These are phyloP conservation scores for Phlogophora meticulosa DNA, from an alignment of 2,888 invertebrate genomes.

Conservation along the genomic window DNA sequence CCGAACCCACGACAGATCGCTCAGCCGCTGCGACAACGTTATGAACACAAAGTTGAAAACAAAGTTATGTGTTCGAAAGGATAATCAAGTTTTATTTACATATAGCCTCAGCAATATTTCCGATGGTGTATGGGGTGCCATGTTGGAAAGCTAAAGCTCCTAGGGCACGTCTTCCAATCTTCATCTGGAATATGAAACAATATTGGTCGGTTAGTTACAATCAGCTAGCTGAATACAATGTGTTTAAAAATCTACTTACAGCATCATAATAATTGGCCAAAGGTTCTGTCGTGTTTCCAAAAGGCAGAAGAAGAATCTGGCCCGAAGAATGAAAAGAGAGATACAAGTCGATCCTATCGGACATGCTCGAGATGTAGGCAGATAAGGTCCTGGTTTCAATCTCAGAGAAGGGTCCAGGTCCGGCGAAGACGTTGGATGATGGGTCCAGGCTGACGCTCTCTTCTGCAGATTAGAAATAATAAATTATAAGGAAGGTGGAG, in stretches of 20 bases:
- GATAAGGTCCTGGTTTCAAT: constrained; percentile 91
- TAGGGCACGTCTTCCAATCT: constrained; percentile 88
- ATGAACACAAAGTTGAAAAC: neutral
- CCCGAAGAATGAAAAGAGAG: constrained; percentile 94
- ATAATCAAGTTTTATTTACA: constrained; percentile 82
- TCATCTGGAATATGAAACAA: constrained; percentile 72
- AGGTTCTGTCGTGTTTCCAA: constrained; percentile 92
- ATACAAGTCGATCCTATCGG: constrained; percentile 91
- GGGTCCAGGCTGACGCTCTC: constrained; percentile 91
- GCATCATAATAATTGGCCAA: constrained; percentile 91
- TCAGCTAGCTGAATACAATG: neutral
- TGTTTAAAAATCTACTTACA: too few relatives aligned
- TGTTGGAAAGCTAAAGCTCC: constrained; percentile 86
- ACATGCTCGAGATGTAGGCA: constrained; percentile 87
- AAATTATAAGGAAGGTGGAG: neutral
- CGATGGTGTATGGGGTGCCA: constrained; percentile 87
- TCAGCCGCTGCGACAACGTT: too few relatives aligned
- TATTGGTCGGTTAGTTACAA: neutral
- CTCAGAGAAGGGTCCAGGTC: constrained; percentile 93
- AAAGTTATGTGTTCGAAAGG: too few relatives aligned
- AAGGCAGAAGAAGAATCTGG: constrained; percentile 93
- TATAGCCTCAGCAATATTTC: constrained; percentile 90
- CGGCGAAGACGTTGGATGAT: constrained; percentile 93
- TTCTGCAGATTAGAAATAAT: constrained; percentile 68
- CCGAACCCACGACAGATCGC: too few relatives aligned